Evolutionary conservation across 2,888 invertebrate genomes (phyloP), one percentile per base, ranked within the genome.

Genomic region (Chromoteleia sp.): DNA sequence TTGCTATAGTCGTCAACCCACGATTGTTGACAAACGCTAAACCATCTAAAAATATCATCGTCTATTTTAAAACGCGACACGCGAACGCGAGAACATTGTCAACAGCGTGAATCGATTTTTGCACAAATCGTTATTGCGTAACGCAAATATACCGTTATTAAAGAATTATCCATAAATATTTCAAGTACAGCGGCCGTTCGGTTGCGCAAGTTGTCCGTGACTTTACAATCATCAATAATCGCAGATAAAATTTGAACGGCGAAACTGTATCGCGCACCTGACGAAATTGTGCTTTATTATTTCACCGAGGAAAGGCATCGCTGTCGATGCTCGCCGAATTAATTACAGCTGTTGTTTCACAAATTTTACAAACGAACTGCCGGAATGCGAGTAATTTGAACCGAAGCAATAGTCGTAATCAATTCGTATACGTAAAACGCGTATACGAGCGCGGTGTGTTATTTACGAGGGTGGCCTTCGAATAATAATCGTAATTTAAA

Each of bases 381-480:
- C 17, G 29, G 43, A 41, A 43, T 54, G 41, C 43, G 7, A 39
- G 12, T 48, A 29, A 48, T 70, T 70, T 48, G 8, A 52, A 54
- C 30, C 2, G 7, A 68, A 45, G 33, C 41, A 61, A 63, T 43
- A n/a, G 21, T 45, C 21, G 54, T 54, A 63, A 73, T 73, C 73
- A 58, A 54, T 61, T 71, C 30, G 50, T 61, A 58, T 33, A 43
- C 50, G 17, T 58, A 19, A 36, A 71, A 59, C 67, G 30, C 17
- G 54, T 19, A 50, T 25, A 29, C 17, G 41, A 39, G 10, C 30
- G 39, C 14, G 50, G 50, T 50, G 59, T 50, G 39, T 71, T 58
- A 59, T 71, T 71, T 59, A 59, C 41, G 59, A 50, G 25, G 36
- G 25, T 25, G 71, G 50, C 71, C 59, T 71, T 71, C 59, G 21